Evolutionary conservation across 2,113 vertebrate genomes (phyloP).

Genomic region (Lichenostomus cassidix): DNA sequence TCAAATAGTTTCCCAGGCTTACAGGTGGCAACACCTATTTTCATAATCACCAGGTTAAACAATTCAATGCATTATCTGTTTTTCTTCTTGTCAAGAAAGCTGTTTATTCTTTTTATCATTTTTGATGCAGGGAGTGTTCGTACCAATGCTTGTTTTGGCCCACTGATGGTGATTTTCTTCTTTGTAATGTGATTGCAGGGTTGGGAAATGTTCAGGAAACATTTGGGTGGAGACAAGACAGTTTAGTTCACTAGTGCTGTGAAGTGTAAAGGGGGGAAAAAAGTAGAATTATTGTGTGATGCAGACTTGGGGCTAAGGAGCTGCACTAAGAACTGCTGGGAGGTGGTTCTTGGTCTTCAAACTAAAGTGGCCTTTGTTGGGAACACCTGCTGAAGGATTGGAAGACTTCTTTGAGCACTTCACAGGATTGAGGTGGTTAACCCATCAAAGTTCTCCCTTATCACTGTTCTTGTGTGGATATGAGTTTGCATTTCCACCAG

Average conservation of each 20-base stretch:
- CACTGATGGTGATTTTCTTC: background rate
- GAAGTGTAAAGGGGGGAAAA: background rate
- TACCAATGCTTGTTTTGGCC: conserved; percentile 43
- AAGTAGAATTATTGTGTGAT: background rate
- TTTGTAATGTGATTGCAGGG: background rate
- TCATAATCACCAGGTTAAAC: background rate
- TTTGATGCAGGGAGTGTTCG: background rate
- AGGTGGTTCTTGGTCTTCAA: background rate
- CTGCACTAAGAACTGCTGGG: background rate
- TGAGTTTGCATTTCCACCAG: background rate
- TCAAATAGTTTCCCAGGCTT: background rate
- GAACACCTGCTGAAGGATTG: background rate
- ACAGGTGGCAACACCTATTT: conserved; percentile 52
- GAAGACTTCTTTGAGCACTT: background rate
- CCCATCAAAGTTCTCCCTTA: background rate
- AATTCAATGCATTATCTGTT: background rate
- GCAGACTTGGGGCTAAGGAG: background rate
- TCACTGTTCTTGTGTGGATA: background rate
- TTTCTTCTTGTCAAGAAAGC: background rate
- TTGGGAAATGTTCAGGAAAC: conserved; percentile 40
- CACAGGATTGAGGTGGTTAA: background rate
- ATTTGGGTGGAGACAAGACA: conserved; percentile 48
- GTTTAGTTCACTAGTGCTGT: background rate
- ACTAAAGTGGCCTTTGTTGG: background rate
- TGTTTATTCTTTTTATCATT: background rate